These are phyloP conservation scores for Bilobella aurantiaca DNA, from an alignment of 1,140 invertebrate genomes.

Conservation along the genomic window DNA sequence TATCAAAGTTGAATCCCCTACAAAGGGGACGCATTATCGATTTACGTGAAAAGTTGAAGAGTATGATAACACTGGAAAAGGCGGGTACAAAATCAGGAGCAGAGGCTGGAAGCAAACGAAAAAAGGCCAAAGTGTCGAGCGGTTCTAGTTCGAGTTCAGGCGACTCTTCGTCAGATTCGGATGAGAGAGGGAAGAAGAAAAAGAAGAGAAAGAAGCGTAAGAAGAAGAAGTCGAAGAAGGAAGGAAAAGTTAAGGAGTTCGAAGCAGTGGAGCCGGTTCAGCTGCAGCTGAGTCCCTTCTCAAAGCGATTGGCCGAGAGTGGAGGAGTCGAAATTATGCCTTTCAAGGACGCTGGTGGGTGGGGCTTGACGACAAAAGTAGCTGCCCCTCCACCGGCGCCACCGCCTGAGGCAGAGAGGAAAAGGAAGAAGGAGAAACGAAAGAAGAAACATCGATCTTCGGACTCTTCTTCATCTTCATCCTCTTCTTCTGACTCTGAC, in stretches of 20 bases:
- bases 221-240: conserved; percentile 19
- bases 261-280: conserved; percentile 23
- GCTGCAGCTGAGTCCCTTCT: conserved; percentile 26
- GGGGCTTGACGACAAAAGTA: no score
- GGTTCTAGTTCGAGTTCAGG: conserved; percentile 22
- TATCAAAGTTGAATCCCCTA: conserved; percentile 47
- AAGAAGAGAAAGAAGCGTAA: conserved; percentile 49
- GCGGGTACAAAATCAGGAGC: no score
- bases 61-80: no score
- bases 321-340: conserved; percentile 12
- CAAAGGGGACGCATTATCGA: conserved; percentile 47
- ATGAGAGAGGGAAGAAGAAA: conserved; percentile 47
- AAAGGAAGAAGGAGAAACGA: conserved; percentile 25
- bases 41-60: conserved; percentile 54
- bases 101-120: conserved; percentile 44
- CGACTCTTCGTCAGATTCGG: conserved; percentile 24
- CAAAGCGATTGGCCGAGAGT: conserved; percentile 23
- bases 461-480: conserved; percentile 18
- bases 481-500: conserved; percentile 19
- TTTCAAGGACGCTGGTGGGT: conserved; percentile 20
- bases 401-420: conserved; percentile 9
- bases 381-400: background rate
- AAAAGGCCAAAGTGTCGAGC: conserved; percentile 1
- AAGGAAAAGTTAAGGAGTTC: conserved; percentile 13
- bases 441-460: conserved; percentile 25